Evolutionary conservation across 92 coral and sea anemone genomes (phyloP).

Genomic region (Epizoanthus rinbou): DNA sequence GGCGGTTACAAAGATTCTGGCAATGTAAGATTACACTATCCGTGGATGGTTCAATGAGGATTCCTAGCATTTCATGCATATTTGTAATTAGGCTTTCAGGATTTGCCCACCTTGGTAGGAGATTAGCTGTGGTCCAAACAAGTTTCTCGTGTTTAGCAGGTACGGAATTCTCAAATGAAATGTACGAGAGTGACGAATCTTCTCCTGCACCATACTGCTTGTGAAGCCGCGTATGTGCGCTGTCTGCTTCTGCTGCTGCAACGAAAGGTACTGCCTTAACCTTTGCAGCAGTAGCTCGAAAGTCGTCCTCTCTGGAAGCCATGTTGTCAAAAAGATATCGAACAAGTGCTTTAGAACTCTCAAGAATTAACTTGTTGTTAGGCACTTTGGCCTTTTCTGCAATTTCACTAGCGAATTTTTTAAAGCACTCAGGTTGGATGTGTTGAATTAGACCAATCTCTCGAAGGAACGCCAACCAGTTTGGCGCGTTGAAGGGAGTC

Average conservation of each 20-base stretch:
- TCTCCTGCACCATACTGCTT: not conserved
- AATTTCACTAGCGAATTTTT: slow-evolving; percentile 1
- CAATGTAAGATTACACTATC: too few species aligned
- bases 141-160: slow-evolving; percentile 23
- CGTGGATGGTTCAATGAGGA: too few species aligned
- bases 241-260: slow-evolving; percentile 20
- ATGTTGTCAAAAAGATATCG: not conserved
- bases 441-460: slow-evolving; percentile 29
- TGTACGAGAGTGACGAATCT: slow-evolving; percentile 9
- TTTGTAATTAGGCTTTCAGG: not conserved
- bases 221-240: slow-evolving; percentile 2
- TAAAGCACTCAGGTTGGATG: slow-evolving; percentile 10
- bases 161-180: slow-evolving; percentile 33
- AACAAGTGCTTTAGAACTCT: slow-evolving; percentile 39
- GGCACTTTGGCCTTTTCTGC: not conserved
- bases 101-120: slow-evolving; percentile 23
- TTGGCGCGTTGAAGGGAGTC: not conserved
- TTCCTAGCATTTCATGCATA: too few species aligned
- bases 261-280: slow-evolving; percentile 15
- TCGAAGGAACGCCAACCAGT: slow-evolving; percentile 19
- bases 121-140: slow-evolving; percentile 24
- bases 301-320: not conserved
- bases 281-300: not conserved
- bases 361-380: not conserved
- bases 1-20: too few species aligned